A percentile compares a stretch with the other conserved stretches of the same genome.
Evolutionary conservation across 35 echinoderm and acorn worm species (phyloP).

Genomic region (Chiridota heheva): DNA sequence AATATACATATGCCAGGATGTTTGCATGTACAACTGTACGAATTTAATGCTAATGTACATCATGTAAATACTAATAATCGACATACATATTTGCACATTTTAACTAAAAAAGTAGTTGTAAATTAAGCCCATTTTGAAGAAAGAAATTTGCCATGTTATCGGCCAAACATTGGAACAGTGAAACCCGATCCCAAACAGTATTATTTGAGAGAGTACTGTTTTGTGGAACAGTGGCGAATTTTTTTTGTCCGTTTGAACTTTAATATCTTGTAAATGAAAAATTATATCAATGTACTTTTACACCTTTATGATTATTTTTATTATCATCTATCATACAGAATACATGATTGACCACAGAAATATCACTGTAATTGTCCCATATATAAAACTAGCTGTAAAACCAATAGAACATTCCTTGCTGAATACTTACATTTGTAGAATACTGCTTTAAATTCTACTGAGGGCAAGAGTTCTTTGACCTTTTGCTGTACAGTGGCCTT

Average conservation of each 20-base stretch:
- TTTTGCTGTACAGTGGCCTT: conserved; percentile 73
- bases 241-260: not conserved
- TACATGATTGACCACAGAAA: not conserved
- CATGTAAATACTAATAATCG: too few species aligned
- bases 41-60: too few species aligned
- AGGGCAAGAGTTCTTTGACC: conserved; percentile 67
- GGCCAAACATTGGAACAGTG: too few species aligned
- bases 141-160: too few species aligned
- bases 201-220: too few species aligned
- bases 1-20: too few species aligned
- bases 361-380: not conserved
- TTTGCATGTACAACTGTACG: too few species aligned
- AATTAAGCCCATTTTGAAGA: too few species aligned
- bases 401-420: not conserved
- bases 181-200: too few species aligned
- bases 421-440: conserved; percentile 96
- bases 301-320: not conserved
- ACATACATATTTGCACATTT: too few species aligned
- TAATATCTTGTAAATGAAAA: not conserved
- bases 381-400: not conserved
- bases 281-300: not conserved
- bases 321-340: not conserved
- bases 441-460: conserved; percentile 77
- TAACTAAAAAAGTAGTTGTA: too few species aligned
- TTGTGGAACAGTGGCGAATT: too few species aligned